Evolutionary conservation across 1,140 invertebrate genomes (phyloP).

Genomic region (Drosophila setifemur): DNA sequence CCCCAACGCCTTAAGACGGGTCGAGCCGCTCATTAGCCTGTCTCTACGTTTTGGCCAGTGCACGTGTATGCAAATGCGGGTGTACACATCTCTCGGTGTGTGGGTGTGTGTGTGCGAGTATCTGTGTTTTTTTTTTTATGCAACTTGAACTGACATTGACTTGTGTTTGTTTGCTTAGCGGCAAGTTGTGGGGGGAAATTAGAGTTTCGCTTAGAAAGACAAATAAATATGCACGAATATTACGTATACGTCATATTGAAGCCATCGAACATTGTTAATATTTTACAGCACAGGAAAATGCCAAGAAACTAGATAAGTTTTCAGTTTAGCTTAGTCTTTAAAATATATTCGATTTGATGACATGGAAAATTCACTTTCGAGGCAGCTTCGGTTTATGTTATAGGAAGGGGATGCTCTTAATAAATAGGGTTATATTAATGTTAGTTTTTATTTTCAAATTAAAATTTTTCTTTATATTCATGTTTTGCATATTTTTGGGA

Average conservation of each 20-base stretch:
- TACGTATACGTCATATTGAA: background rate
- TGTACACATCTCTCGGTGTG: slow-evolving; percentile 8
- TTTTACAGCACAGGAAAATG: no score
- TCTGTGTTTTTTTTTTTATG: slow-evolving; percentile 21
- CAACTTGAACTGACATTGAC: slow-evolving; percentile 66
- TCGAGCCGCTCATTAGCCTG: slow-evolving; percentile 56
- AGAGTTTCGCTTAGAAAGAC: slow-evolving; percentile 43
- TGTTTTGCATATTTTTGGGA: no score
- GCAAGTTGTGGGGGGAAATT: slow-evolving; percentile 12
- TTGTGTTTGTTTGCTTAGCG: slow-evolving; percentile 59
- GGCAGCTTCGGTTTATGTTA: no score
- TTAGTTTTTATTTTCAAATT: no score
- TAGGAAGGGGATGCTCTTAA: no score
- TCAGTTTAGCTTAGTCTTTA: no score
- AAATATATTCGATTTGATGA: no score
- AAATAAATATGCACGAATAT: slow-evolving; percentile 27
- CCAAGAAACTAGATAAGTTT: no score
- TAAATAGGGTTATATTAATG: no score
- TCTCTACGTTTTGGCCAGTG: slow-evolving; percentile 49
- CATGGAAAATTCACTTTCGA: no score
- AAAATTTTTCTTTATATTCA: no score
- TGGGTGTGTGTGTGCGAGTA: slow-evolving; percentile 10
- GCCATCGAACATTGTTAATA: slow-evolving; percentile 1
- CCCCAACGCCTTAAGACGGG: slow-evolving; percentile 11
- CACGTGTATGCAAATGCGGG: slow-evolving; percentile 18